Conservation (phyloP, 2,113 vertebrate genomes). For the Xiphophorus maculatus region DNA sequence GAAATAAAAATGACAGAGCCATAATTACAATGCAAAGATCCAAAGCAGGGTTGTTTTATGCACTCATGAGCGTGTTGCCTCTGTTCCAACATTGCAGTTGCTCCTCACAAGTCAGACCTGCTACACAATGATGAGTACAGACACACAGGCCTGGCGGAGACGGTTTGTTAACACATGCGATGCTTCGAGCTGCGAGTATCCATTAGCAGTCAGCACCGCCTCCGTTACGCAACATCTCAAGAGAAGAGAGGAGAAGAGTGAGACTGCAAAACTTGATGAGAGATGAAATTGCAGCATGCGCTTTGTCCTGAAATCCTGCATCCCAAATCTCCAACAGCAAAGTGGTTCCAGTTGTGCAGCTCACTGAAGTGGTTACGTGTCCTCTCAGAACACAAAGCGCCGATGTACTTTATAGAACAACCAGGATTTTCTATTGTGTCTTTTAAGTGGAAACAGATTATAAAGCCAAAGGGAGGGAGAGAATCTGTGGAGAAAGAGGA, state of each 20-base stretch:
- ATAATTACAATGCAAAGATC: slow-evolving; percentile 1
- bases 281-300: slow-evolving; percentile 55
- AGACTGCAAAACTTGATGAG: slow-evolving; percentile 57
- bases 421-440: slow-evolving; percentile 68
- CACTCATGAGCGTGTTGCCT: background rate
- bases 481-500: slow-evolving; percentile 35
- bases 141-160: background rate
- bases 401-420: slow-evolving; percentile 72
- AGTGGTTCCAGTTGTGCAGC: slow-evolving; percentile 46
- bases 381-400: slow-evolving; percentile 69
- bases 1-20: slow-evolving; percentile 28
- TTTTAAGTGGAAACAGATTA: slow-evolving; percentile 54
- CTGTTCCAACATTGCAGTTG: slow-evolving; percentile 7
- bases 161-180: slow-evolving; percentile 14
- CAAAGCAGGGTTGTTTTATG: slow-evolving; percentile 19
- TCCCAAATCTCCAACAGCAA: slow-evolving; percentile 53
- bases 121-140: slow-evolving; percentile 10
- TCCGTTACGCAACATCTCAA: slow-evolving; percentile 57
- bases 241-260: slow-evolving; percentile 39
- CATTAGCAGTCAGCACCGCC: slow-evolving; percentile 58
- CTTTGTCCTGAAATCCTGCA: slow-evolving; percentile 58
- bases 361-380: slow-evolving; percentile 58
- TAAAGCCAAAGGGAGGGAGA: slow-evolving; percentile 44
- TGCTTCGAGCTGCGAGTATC: slow-evolving; percentile 22
- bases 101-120: background rate